A percentile compares a stretch with the other conserved stretches of the same genome.
These are phyloP conservation scores for Menidia menidia DNA, from an alignment of 2,797 vertebrate species.

Conservation along the genomic window DNA sequence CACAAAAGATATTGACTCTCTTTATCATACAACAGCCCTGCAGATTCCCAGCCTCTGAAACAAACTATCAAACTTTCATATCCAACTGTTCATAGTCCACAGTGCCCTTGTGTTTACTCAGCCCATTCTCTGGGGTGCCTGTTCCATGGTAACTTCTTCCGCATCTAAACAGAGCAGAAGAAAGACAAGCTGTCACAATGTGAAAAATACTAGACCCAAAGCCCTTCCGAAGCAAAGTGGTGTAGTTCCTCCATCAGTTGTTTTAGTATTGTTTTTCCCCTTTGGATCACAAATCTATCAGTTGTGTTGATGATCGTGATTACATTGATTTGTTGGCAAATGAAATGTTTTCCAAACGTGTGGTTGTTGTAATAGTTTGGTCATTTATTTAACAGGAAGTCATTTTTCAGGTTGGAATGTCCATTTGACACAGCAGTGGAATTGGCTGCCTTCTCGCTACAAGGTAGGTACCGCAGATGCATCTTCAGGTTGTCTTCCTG, in stretches of 20 bases:
- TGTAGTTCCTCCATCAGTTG: background rate
- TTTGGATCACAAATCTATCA: background rate
- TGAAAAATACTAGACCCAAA: background rate
- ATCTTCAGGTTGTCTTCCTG: background rate
- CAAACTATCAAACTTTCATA: background rate
- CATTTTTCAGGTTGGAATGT: conserved; percentile 89
- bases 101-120: conserved; percentile 4
- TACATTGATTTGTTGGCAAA: background rate
- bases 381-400: background rate
- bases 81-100: background rate
- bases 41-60: background rate
- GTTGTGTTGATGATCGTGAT: conserved; percentile 4
- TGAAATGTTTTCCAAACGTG: background rate
- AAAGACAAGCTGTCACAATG: background rate
- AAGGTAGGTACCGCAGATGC: conserved; percentile 84
- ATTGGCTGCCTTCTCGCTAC: conserved; percentile 92
- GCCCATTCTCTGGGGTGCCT: background rate
- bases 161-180: background rate
- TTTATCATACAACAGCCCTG: no score
- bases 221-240: background rate
- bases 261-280: background rate
- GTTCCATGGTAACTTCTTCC: no score
- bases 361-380: background rate
- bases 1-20: background rate
- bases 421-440: conserved; percentile 94